Conservation (phyloP, 2,888 invertebrate genomes). For the Hydropsyche betteni region DNA sequence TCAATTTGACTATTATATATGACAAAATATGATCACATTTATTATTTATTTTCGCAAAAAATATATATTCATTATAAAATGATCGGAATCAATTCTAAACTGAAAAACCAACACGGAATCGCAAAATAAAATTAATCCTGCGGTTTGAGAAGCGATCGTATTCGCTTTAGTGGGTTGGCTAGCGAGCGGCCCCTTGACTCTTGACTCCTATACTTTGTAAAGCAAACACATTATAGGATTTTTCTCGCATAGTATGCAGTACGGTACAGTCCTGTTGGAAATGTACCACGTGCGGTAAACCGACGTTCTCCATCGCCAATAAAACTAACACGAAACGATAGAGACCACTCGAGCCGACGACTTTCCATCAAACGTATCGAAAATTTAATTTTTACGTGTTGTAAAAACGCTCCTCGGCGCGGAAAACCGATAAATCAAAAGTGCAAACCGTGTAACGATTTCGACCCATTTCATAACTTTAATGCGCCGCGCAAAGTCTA, state of each 20-base stretch:
- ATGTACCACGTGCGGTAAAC: conserved; percentile 8
- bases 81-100: too few relatives aligned
- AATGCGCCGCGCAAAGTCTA: neutral
- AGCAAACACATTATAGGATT: conserved; percentile 50
- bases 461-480: conserved; percentile 40
- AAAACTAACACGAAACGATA: too few relatives aligned
- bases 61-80: too few relatives aligned
- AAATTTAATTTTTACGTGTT: too few relatives aligned
- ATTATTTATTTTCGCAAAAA: too few relatives aligned
- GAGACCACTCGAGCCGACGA: too few relatives aligned
- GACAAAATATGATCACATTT: too few relatives aligned
- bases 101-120: too few relatives aligned
- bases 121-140: too few relatives aligned
- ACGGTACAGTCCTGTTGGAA: conserved; percentile 1
- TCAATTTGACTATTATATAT: too few relatives aligned
- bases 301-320: neutral
- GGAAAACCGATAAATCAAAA: conserved; percentile 13
- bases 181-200: conserved; percentile 41
- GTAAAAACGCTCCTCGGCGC: too few relatives aligned
- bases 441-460: conserved; percentile 43
- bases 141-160: conserved; percentile 13
- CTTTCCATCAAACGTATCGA: too few relatives aligned
- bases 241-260: conserved; percentile 47
- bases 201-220: conserved; percentile 48
- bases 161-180: conserved; percentile 17